Conservation (phyloP, 2,888 invertebrate species). For the Tillus elongatus region DNA sequence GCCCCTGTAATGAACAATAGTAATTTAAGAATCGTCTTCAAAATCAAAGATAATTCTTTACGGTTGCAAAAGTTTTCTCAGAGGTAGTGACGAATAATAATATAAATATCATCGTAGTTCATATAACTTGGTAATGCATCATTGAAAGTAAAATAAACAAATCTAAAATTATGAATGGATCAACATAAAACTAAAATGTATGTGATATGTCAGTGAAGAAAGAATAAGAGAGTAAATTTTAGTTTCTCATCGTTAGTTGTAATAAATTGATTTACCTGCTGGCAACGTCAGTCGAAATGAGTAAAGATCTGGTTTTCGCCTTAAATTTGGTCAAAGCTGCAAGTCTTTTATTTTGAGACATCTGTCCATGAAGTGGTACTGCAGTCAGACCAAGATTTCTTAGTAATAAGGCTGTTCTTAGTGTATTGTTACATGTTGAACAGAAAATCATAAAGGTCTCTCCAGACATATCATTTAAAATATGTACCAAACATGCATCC, state of each 20-base stretch:
- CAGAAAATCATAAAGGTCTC: conserved; percentile 97
- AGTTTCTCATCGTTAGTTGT: too few relatives aligned
- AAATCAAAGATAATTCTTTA: conserved; percentile 8
- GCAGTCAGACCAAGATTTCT: conserved; percentile 87
- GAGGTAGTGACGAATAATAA: conserved; percentile 38
- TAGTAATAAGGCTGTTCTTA: conserved; percentile 79
- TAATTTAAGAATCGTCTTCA: not conserved
- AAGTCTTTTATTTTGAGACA: conserved; percentile 94
- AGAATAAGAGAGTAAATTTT: conserved; percentile 7
- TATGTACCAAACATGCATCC: conserved; percentile 93
- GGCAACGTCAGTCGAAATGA: conserved; percentile 98
- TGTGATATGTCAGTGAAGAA: too few relatives aligned
- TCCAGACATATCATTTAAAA: conserved; percentile 89
- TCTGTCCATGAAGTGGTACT: conserved; percentile 97
- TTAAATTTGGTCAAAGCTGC: conserved; percentile 96
- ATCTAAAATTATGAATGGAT: not conserved
- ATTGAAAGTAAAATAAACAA: conserved; percentile 13
- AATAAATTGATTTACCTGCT: conserved; percentile 66
- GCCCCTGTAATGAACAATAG: conserved; percentile 58
- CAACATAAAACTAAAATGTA: too few relatives aligned
- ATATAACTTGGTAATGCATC: conserved; percentile 22
- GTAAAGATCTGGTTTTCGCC: conserved; percentile 82
- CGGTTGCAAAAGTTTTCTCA: too few relatives aligned
- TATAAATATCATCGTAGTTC: too few relatives aligned
- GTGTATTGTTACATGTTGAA: conserved; percentile 86